These are phyloP conservation scores for Equus przewalskii DNA, from an alignment of 2,113 vertebrate species.

Conservation along the genomic window DNA sequence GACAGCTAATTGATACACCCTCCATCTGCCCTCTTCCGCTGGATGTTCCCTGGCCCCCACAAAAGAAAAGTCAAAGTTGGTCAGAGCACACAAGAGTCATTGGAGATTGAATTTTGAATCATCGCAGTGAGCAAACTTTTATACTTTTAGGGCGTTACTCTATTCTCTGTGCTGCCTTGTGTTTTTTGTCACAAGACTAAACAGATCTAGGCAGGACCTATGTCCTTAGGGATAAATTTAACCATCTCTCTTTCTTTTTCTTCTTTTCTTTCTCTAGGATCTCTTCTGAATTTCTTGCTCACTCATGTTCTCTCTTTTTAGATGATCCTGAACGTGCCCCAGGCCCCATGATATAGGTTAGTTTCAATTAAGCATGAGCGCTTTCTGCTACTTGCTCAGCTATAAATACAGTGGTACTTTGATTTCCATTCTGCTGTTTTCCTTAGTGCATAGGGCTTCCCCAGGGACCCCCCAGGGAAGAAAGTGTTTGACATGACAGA, in stretches of 20 bases:
- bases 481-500: neutral
- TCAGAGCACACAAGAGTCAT: neutral
- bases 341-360: neutral
- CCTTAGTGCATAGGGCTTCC: neutral
- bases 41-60: neutral
- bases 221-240: neutral
- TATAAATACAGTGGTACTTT: conserved; percentile 43
- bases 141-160: neutral
- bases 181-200: neutral
- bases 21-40: neutral
- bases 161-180: neutral
- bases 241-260: neutral
- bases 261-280: neutral
- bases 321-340: neutral
- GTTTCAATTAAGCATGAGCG: neutral
- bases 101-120: neutral
- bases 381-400: conserved; percentile 6
- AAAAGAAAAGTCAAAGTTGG: neutral
- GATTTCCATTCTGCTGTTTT: neutral
- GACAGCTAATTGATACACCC: neutral
- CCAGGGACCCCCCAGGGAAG: neutral
- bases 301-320: neutral
- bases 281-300: neutral
- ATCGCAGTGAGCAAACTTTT: neutral
- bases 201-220: neutral